phyloP scores from a whole-genome alignment of 2,797 vertebrate species.

The Bradypodion pumilum region DNA sequence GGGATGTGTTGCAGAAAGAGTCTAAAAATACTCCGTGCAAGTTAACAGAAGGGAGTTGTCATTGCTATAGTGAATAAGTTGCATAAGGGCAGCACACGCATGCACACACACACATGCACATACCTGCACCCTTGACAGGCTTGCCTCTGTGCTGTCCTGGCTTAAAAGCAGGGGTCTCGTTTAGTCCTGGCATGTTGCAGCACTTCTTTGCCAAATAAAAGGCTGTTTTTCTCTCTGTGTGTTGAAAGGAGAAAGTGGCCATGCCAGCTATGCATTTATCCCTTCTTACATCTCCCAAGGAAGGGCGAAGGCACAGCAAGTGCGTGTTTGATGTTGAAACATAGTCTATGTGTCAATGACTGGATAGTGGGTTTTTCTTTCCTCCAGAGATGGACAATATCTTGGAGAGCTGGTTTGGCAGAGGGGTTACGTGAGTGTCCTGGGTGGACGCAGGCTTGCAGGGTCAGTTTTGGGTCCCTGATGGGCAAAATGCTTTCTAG shows the following conservation, averaged over 20 bases:
- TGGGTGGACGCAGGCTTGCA: background rate
- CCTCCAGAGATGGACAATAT: background rate
- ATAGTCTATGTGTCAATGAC: background rate
- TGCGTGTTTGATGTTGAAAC: accelerated
- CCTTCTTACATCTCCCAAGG: background rate
- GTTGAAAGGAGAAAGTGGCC: too few species aligned
- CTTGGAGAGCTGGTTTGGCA: background rate
- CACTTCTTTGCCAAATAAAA: background rate
- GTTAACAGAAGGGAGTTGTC: background rate
- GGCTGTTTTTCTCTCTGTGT: too few species aligned
- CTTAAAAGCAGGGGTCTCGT: background rate
- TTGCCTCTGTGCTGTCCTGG: background rate
- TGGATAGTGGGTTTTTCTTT: background rate
- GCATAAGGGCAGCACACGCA: background rate
- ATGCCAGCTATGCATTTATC: background rate
- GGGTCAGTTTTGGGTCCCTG: background rate
- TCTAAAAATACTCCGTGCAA: slow-evolving; percentile 57
- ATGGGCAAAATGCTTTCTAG: background rate
- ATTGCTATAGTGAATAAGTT: background rate
- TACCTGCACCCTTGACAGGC: too few species aligned
- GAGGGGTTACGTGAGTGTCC: background rate
- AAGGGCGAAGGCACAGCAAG: background rate
- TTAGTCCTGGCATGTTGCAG: background rate
- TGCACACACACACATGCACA: too few species aligned
- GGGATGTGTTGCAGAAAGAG: slow-evolving; percentile 50